Percentiles rank a stretch among this genome's conserved stretches.
These are phyloP conservation scores for Dynastes maya DNA, from an alignment of 2,888 invertebrate genomes.

Conservation along the genomic window DNA sequence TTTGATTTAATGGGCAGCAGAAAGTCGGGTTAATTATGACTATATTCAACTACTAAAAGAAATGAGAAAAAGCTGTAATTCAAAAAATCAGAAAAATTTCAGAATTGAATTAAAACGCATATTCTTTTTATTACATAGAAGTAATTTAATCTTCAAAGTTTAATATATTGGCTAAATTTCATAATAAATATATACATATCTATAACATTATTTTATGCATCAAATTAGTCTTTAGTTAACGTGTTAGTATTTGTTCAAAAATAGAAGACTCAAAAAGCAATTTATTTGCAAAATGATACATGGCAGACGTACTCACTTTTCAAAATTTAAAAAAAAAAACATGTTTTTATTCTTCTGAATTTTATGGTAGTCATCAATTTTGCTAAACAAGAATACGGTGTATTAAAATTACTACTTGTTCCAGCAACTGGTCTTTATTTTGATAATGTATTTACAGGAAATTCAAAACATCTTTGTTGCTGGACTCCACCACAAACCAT, in stretches of 20 bases:
- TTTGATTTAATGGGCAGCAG: neutral
- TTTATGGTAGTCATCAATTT: too few relatives aligned
- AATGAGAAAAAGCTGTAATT: neutral
- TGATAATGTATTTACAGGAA: too few relatives aligned
- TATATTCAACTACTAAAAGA: neutral
- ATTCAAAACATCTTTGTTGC: too few relatives aligned
- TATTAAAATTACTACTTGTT: too few relatives aligned
- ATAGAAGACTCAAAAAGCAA: too few relatives aligned
- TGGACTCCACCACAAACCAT: too few relatives aligned
- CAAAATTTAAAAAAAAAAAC: too few relatives aligned
- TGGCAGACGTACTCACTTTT: too few relatives aligned
- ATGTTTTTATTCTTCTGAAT: too few relatives aligned
- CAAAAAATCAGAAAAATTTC: neutral
- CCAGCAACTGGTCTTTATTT: too few relatives aligned
- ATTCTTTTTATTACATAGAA: neutral
- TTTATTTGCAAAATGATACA: too few relatives aligned
- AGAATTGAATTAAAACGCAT: neutral
- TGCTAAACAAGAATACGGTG: too few relatives aligned
- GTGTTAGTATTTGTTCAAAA: neutral
- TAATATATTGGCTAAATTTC: neutral
- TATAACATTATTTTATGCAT: neutral
- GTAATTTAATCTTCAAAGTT: constrained; percentile 4
- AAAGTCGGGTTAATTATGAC: neutral
- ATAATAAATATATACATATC: neutral
- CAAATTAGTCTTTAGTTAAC: neutral